These are phyloP conservation scores for Galerucella pusilla DNA, from an alignment of 2,888 invertebrate species.

Conservation along the genomic window DNA sequence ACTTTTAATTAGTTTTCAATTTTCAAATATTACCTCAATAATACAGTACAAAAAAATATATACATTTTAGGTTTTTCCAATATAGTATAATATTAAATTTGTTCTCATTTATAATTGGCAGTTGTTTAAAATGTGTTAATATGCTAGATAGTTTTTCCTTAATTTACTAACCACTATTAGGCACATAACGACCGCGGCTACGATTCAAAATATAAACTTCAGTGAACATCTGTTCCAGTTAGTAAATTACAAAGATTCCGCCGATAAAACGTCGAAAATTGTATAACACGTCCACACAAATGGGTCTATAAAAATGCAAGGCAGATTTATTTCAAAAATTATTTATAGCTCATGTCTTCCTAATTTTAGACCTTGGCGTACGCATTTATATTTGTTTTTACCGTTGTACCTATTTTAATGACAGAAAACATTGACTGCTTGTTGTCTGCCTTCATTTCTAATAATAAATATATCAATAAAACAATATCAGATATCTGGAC, in stretches of 20 bases:
- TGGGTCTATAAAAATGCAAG: constrained; percentile 28
- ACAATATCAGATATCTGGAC: not conserved
- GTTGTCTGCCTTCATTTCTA: not conserved
- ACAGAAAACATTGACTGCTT: constrained; percentile 29
- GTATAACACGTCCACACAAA: constrained; percentile 15
- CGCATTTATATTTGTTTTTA: constrained; percentile 29
- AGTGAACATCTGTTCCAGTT: constrained; percentile 9
- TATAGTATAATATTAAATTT: not conserved
- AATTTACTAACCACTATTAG: not conserved
- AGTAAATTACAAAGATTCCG: constrained; percentile 8
- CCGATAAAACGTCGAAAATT: constrained; percentile 8
- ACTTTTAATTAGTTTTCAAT: too few relatives aligned
- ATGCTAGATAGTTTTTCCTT: not conserved
- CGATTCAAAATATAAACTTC: constrained; percentile 3
- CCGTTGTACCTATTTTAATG: constrained; percentile 21
- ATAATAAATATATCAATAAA: not conserved
- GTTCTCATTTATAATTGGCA: not conserved
- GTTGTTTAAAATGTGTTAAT: not conserved
- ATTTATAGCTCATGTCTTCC: constrained; percentile 29
- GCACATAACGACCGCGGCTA: not conserved
- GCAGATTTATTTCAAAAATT: constrained; percentile 26
- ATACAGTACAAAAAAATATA: too few relatives aligned
- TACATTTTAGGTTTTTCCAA: too few relatives aligned
- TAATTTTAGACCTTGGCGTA: constrained; percentile 34
- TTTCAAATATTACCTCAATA: too few relatives aligned